These are phyloP conservation scores for Cottus gobio DNA, from an alignment of 2,113 vertebrate genomes.

Conservation along the genomic window DNA sequence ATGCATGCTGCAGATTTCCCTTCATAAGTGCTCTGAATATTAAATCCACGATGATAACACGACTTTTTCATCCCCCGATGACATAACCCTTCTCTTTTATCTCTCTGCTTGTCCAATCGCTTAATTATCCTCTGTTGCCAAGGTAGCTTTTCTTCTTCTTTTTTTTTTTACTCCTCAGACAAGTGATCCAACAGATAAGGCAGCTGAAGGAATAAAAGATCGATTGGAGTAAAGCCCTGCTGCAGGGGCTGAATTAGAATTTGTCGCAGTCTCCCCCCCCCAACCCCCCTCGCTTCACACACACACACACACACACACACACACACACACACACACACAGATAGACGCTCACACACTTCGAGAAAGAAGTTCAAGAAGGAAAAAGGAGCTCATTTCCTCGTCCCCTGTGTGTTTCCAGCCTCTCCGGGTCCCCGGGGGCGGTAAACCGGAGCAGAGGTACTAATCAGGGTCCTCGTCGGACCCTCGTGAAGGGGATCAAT, in stretches of 20 bases:
- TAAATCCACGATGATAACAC: neutral
- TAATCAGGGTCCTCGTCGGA: slow-evolving; percentile 69
- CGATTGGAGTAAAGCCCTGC: slow-evolving; percentile 60
- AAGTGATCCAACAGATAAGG: slow-evolving; percentile 68
- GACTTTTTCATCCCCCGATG: slow-evolving; percentile 7
- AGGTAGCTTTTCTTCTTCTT: slow-evolving; percentile 28
- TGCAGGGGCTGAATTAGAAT: slow-evolving; percentile 76
- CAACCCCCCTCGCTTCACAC: neutral
- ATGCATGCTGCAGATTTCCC: neutral
- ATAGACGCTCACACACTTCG: neutral
- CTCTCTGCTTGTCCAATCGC: slow-evolving; percentile 42
- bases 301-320: slow-evolving; percentile 12
- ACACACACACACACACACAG: neutral
- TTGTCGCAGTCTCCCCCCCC: slow-evolving; percentile 65
- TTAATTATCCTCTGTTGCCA: slow-evolving; percentile 64
- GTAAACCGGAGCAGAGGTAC: slow-evolving; percentile 51
- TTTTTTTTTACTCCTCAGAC: slow-evolving; percentile 48
- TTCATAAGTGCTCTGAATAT: neutral
- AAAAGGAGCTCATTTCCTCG: slow-evolving; percentile 36
- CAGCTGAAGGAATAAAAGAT: slow-evolving; percentile 66
- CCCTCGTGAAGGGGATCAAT: slow-evolving; percentile 56
- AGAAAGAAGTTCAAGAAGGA: slow-evolving; percentile 22
- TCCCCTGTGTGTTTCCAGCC: slow-evolving; percentile 12
- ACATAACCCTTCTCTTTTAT: slow-evolving; percentile 43
- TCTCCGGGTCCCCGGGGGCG: slow-evolving; percentile 13